These are phyloP conservation scores for Triplophysa siluroides DNA, from an alignment of 2,113 vertebrate species.

Conservation along the genomic window DNA sequence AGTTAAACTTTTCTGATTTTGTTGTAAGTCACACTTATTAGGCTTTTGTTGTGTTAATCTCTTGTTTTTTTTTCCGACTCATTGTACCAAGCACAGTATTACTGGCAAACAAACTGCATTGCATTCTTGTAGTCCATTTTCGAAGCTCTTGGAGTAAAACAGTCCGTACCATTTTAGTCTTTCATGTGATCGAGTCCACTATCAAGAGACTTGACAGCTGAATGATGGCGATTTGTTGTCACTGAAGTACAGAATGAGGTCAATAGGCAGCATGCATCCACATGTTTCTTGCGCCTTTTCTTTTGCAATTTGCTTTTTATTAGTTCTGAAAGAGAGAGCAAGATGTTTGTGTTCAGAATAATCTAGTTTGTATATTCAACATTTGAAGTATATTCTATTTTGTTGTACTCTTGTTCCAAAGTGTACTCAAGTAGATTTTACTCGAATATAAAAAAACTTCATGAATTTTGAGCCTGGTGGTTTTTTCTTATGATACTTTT, in stretches of 20 bases:
- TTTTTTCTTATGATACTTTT: not conserved
- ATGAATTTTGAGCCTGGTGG: not conserved
- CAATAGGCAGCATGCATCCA: constrained; percentile 10
- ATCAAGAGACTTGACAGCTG: not conserved
- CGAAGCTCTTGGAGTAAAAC: not conserved
- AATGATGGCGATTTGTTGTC: not conserved
- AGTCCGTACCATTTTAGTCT: not conserved
- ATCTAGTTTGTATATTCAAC: constrained; percentile 91
- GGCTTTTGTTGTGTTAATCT: constrained; percentile 53
- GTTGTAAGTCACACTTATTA: constrained; percentile 4
- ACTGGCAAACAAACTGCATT: constrained; percentile 34
- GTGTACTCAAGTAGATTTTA: constrained; percentile 97
- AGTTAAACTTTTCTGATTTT: constrained; percentile 59
- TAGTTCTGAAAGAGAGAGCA: constrained; percentile 66
- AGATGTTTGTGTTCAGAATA: constrained; percentile 86
- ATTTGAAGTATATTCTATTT: constrained; percentile 98
- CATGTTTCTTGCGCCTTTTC: not conserved
- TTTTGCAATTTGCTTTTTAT: constrained; percentile 2
- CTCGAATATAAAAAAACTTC: constrained; percentile 41
- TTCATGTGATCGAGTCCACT: not conserved
- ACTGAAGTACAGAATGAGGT: constrained; percentile 19
- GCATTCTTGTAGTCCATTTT: not conserved
- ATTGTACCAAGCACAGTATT: constrained; percentile 78
- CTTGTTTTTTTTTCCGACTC: constrained; percentile 64
- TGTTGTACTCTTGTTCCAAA: constrained; percentile 99